A percentile compares a stretch with the other conserved stretches of the same genome.
Evolutionary conservation across 2,888 invertebrate species (phyloP).

Genomic region (Bombyx huttoni): DNA sequence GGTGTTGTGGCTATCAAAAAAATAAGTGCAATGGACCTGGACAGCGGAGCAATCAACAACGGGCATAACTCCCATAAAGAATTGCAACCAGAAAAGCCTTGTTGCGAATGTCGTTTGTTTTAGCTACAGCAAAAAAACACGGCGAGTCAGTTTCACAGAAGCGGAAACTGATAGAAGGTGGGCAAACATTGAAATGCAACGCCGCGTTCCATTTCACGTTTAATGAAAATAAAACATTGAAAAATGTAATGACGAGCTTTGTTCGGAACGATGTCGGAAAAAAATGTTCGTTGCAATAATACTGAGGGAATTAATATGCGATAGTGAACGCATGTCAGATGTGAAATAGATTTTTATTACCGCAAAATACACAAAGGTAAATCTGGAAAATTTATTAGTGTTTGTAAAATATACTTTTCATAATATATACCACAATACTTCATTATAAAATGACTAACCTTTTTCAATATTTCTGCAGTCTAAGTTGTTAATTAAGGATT

Average conservation of each 20-base stretch:
- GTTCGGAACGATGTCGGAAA: not conserved
- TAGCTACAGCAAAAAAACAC: slow-evolving; percentile 7
- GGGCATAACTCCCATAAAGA: slow-evolving; percentile 27
- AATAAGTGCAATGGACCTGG: slow-evolving; percentile 11
- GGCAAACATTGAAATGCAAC: slow-evolving; percentile 29
- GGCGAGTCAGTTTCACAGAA: slow-evolving; percentile 7
- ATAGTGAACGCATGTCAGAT: no score
- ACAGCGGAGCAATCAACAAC: slow-evolving; percentile 29
- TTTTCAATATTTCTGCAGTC: no score
- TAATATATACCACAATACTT: no score
- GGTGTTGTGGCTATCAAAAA: slow-evolving; percentile 7
- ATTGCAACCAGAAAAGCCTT: slow-evolving; percentile 26
- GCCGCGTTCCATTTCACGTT: slow-evolving; percentile 1
- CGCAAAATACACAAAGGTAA: no score
- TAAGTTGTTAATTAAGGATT: slow-evolving; percentile 3
- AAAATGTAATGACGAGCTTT: not conserved
- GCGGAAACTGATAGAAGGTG: slow-evolving; percentile 26
- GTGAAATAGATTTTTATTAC: no score
- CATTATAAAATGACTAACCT: no score
- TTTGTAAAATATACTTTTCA: no score
- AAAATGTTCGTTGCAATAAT: not conserved
- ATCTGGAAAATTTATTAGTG: no score
- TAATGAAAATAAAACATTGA: not conserved
- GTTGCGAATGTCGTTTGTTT: slow-evolving; percentile 30
- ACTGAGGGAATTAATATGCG: not conserved